Evolutionary conservation across 2,888 invertebrate genomes (phyloP), one percentile per base, ranked within the genome.

Genomic region (Thecophora atra): DNA sequence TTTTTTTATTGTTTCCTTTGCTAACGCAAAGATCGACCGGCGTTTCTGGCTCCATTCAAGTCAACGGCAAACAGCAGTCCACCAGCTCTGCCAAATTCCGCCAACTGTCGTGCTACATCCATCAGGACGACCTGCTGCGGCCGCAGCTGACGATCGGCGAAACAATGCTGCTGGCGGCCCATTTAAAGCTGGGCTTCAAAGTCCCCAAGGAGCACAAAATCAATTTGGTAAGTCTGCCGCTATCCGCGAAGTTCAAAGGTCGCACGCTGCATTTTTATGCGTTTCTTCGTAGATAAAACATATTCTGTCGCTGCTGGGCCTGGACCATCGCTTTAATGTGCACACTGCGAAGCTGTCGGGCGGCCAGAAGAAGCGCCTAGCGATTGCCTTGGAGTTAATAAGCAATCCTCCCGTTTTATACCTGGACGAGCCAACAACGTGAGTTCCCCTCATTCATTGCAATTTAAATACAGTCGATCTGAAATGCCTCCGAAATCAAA

Each of bases 381-480:
- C 94, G 1, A 93, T 95, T 62, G 94, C 95, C 6, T 87, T 94
- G 76, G 95, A 95, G 83, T 88, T 95, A 73, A 90, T 95, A 63
- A 95, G 94, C 78, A 96, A 95, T 84, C 95, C 95, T 13, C 94
- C 95, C 21, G 90, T 96, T 72, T 90, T 95, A 89, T 96, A 95
- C 87, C 91, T 95, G 76, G 95, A 96, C 81, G 95, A 95, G 84
- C 95, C 95, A 58, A 96, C 95, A 11, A 95, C 94, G 90, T 90
- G 81, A 89, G 90, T 88, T 60, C 6, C 51, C 42, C 0, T 68
- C 42, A 24, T 52, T 52, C 28, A 65, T 8, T 26, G 24, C 28
- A 24, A n/a, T n/a, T n/a, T 19, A 37, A 37, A 11, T 37, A 37
- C 11, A n/a, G 7, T 26, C n/a, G n/a, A n/a, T 62, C 28, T 62